Evolutionary conservation across 2,888 invertebrate species (phyloP), one percentile per base, ranked within the genome.

Genomic region (Dione vanillae): DNA sequence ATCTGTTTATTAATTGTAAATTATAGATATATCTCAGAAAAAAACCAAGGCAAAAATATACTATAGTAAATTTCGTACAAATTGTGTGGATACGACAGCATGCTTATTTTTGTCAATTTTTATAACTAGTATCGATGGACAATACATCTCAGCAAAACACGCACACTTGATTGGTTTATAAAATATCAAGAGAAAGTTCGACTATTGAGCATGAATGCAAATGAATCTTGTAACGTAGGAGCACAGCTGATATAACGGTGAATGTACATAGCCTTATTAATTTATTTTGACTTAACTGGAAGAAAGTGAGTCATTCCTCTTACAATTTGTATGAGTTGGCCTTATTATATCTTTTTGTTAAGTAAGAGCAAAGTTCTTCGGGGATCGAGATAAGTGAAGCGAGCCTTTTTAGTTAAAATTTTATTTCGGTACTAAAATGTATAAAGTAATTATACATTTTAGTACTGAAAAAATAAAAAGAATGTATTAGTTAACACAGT

Each of bases 221-320:
- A 19, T 16, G 9, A 9, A 37, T 64, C 14, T 64, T 19, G 12
- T 19, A 49, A 47, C 66, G 69, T 72, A 66, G 70, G 70, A 64
- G 70, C 58, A 72, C 19, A 58, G 41, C 64, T 19, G 41, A n/a
- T 10, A 3, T 72, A 72, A 70, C 72, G 67, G 72, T 65, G 58
- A 20, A 43, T 37, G 62, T 56, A 70, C 16, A 14, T 45, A 61
- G 61, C 20, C 45, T 45, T 35, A 61, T 61, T 61, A 61, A 45
- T 45, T 61, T 61, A 43, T 61, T 61, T 61, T 45, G 61, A 61
- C 27, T 41, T 64, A 54, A 43, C 51, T 51, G 49, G 11, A 56
- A 59, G 35, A 14, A 27, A 59, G 64, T 54, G 72, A 67, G 14
- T 72, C 72, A 72, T 37, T 56, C 20, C 2, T 70, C 43, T 69